Conservation (phyloP, 2,113 vertebrate genomes). For the Cryptotis parvus region DNA sequence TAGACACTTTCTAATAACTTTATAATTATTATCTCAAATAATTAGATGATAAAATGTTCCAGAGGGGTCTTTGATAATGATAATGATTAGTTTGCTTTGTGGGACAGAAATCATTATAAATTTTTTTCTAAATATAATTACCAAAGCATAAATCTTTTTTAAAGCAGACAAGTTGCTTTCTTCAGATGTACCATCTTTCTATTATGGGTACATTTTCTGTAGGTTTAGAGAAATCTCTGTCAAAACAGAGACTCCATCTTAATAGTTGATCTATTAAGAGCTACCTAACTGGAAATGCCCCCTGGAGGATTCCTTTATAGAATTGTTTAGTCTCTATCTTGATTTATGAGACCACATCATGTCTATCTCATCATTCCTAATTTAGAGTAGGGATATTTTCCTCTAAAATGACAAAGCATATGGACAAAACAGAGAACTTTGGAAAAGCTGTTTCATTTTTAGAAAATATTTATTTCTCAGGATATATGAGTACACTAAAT, state of each 20-base stretch:
- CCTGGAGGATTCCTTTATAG: not conserved
- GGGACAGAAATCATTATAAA: not conserved
- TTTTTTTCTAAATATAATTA: slow-evolving; percentile 17
- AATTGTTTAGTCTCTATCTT: not conserved
- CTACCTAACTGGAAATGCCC: not conserved
- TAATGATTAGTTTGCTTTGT: slow-evolving; percentile 3
- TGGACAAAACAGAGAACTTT: not conserved
- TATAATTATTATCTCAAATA: slow-evolving; percentile 17
- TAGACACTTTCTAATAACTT: slow-evolving; percentile 4
- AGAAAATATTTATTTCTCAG: not conserved
- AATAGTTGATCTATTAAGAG: not conserved
- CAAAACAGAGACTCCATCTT: not conserved
- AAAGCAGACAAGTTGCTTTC: not conserved
- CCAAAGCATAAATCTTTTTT: not conserved
- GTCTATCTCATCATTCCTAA: not conserved
- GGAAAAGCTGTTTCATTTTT: not conserved
- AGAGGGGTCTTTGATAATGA: not conserved
- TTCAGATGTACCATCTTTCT: not conserved
- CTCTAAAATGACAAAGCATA: not conserved
- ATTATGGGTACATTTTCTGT: not conserved
- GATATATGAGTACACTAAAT: not conserved
- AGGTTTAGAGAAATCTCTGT: not conserved
- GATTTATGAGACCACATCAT: not conserved
- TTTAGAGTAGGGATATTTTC: not conserved
- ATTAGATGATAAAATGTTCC: not conserved